These are phyloP conservation scores for Chaetorhynchus papuensis DNA, from an alignment of 2,113 vertebrate genomes.

Conservation along the genomic window DNA sequence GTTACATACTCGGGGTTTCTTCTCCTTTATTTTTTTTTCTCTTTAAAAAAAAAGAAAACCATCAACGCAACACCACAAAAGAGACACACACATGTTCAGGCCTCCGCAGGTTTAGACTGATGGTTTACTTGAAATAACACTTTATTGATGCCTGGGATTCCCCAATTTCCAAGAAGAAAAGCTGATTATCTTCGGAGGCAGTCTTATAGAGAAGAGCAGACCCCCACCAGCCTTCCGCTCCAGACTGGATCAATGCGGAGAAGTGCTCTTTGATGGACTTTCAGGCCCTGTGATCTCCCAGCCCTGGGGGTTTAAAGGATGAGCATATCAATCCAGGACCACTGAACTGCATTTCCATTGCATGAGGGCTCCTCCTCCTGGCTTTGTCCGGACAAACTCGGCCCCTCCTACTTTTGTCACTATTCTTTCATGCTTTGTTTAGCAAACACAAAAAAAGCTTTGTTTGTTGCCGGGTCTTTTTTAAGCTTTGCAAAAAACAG, in stretches of 20 bases:
- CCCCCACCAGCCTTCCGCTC: conserved; percentile 64
- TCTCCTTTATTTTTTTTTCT: rapidly evolving
- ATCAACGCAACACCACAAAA: not conserved
- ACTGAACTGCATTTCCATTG: conserved; percentile 83
- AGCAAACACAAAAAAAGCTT: conserved; percentile 80
- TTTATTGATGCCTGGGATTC: conserved; percentile 10
- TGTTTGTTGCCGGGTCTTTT: conserved; percentile 73
- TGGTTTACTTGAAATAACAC: conserved; percentile 35
- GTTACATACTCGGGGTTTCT: rapidly evolving
- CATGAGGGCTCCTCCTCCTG: conserved; percentile 66
- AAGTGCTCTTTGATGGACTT: conserved; percentile 77
- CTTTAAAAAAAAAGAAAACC: not conserved
- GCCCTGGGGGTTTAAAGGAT: conserved; percentile 75
- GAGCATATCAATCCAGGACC: conserved; percentile 81
- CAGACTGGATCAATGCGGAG: conserved; percentile 74
- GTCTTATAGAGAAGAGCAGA: conserved; percentile 12
- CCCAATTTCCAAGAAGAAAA: conserved; percentile 66
- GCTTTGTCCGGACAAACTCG: conserved; percentile 69
- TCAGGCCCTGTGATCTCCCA: conserved; percentile 78
- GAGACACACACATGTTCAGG: not conserved
- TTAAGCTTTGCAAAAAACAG: conserved; percentile 70
- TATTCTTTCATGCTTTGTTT: conserved; percentile 84
- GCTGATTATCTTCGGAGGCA: conserved; percentile 62
- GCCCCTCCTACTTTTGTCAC: conserved; percentile 79
- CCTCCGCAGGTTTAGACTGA: not conserved